Evolutionary conservation across 2,888 invertebrate genomes (phyloP), one percentile per base, ranked within the genome.

Genomic region (Mycalesis mineus): DNA sequence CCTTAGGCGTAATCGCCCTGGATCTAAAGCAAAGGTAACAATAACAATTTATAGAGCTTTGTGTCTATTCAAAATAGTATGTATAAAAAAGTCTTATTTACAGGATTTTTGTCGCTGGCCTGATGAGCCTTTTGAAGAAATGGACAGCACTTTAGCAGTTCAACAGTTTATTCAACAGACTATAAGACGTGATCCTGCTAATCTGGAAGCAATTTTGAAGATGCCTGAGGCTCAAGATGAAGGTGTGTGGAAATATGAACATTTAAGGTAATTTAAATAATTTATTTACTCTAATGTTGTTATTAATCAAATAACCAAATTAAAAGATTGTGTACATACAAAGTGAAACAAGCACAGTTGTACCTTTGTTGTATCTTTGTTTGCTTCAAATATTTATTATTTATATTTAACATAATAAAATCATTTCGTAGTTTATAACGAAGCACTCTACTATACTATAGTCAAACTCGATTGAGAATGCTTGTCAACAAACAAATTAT

Each of bases 241-340:
- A 84, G 98, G 99, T 39, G 99, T 99, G 49, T 99, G 99, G 99
- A 99, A 99, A 88, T 99, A 99, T 82, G 99, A 99, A 89, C 99
- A 99, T 91, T 91, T 99, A 60, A 93, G 96, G 96, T 95, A 50
- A 3, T 22, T 50, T n/a, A n/a, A n/a, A n/a, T n/a, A n/a, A n/a
- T n/a, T n/a, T n/a, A n/a, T n/a, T n/a, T n/a, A n/a, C n/a, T n/a
- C n/a, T n/a, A n/a, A n/a, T n/a, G n/a, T n/a, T n/a, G n/a, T n/a
- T n/a, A n/a, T n/a, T n/a, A n/a, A n/a, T n/a, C n/a, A n/a, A n/a
- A n/a, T n/a, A n/a, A n/a, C n/a, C n/a, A n/a, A n/a, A n/a, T n/a
- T n/a, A n/a, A n/a, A n/a, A n/a, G n/a, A n/a, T n/a, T n/a, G n/a
- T n/a, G n/a, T n/a, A n/a, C n/a, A n/a, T n/a, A n/a, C n/a, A n/a